phyloP scores from a whole-genome alignment of 2,888 invertebrate species.

The Cancer borealis region DNA sequence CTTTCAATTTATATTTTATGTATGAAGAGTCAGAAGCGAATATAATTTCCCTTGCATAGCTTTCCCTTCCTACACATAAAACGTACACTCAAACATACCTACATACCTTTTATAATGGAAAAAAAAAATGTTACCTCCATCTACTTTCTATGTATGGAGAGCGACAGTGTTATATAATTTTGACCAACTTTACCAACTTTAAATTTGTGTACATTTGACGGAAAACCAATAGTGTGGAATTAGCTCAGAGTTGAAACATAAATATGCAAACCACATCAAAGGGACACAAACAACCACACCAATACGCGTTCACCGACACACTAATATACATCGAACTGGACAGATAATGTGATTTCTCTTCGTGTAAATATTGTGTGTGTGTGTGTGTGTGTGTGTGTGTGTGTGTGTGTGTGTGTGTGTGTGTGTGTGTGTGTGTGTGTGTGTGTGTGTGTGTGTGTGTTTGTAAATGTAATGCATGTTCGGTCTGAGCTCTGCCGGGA shows the following conservation, averaged over 20 bases:
- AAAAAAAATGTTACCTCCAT: background rate
- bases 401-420: conserved; percentile 26
- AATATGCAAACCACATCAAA: background rate
- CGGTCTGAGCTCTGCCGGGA: background rate
- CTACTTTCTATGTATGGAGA: background rate
- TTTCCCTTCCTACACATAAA: too few species aligned
- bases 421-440: conserved; percentile 41
- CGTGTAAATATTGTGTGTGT: conserved; percentile 33
- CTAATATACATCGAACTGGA: background rate
- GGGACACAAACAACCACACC: background rate
- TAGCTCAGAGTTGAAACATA: background rate
- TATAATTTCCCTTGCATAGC: too few species aligned
- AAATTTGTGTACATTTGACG: background rate
- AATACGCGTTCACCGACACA: background rate
- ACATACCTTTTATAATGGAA: background rate
- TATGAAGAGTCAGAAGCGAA: too few species aligned
- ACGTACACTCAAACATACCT: too few species aligned
- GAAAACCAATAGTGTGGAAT: background rate
- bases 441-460: conserved; percentile 29
- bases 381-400: conserved; percentile 43
- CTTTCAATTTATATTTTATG: too few species aligned
- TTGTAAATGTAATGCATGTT: conserved; percentile 16
- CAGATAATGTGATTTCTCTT: background rate
- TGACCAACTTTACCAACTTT: background rate
- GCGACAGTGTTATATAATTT: background rate